Conservation (phyloP, 2,113 vertebrate genomes). For the Garra rufa region DNA sequence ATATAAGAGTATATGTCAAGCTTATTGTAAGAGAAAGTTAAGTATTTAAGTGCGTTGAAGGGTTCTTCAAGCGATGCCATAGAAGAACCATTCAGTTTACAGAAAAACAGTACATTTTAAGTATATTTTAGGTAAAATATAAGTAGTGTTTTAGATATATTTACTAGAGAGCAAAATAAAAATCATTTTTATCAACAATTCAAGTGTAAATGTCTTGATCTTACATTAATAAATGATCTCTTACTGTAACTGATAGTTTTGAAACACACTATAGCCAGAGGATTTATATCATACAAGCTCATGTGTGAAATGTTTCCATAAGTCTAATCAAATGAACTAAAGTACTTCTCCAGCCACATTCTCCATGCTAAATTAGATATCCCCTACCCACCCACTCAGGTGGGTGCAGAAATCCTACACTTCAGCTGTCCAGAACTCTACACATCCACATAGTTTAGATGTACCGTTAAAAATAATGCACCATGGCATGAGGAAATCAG, state of each 20-base stretch:
- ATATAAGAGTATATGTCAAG: no score
- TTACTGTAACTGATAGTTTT: background rate
- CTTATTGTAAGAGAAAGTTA: no score
- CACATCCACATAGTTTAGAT: conserved; percentile 2
- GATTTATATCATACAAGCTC: background rate
- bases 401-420: conserved; percentile 36
- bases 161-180: background rate
- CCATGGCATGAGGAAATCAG: conserved; percentile 7
- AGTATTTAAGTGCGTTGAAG: no score
- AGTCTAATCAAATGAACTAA: conserved; percentile 19
- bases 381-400: conserved; percentile 15
- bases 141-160: no score
- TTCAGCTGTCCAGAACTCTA: conserved; percentile 5
- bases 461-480: conserved; percentile 16
- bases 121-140: no score
- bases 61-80: no score
- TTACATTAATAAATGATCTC: background rate
- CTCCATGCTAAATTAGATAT: conserved; percentile 20
- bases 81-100: no score
- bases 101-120: no score
- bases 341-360: conserved; percentile 26
- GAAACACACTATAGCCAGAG: background rate
- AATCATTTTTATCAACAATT: background rate
- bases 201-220: background rate
- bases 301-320: conserved; percentile 21